Conservation (phyloP, 2,113 vertebrate genomes). For the Petromus typicus region DNA sequence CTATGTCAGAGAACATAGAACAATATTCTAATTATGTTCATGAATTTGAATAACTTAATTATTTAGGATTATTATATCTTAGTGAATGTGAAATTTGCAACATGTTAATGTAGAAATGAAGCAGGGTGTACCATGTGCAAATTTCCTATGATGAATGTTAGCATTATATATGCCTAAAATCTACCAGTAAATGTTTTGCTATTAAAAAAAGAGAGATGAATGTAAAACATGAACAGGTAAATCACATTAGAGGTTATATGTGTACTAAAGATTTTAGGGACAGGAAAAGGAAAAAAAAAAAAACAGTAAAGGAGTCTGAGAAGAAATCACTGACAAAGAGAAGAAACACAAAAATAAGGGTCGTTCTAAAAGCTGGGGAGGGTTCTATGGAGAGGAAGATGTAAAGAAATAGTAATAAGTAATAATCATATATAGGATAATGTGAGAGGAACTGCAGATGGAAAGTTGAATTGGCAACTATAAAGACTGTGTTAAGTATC, state of each 20-base stretch:
- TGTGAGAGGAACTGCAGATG: neutral
- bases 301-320: neutral
- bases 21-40: neutral
- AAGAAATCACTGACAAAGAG: neutral
- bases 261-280: neutral
- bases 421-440: neutral
- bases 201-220: too few relatives aligned
- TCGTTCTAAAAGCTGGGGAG: neutral
- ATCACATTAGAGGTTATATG: neutral
- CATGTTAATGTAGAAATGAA: neutral
- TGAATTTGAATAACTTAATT: neutral
- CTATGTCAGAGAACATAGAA: neutral
- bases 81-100: neutral
- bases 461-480: neutral
- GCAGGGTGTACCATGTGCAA: neutral
- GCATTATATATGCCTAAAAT: too few relatives aligned
- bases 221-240: neutral
- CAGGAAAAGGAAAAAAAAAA: slow-evolving; percentile 8
- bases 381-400: neutral
- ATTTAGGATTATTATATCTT: neutral
- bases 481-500: neutral
- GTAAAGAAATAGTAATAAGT: neutral
- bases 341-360: neutral
- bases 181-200: too few relatives aligned
- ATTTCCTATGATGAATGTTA: too few relatives aligned